These are phyloP conservation scores for Idaea straminata DNA, from an alignment of 2,888 invertebrate species.

Conservation along the genomic window DNA sequence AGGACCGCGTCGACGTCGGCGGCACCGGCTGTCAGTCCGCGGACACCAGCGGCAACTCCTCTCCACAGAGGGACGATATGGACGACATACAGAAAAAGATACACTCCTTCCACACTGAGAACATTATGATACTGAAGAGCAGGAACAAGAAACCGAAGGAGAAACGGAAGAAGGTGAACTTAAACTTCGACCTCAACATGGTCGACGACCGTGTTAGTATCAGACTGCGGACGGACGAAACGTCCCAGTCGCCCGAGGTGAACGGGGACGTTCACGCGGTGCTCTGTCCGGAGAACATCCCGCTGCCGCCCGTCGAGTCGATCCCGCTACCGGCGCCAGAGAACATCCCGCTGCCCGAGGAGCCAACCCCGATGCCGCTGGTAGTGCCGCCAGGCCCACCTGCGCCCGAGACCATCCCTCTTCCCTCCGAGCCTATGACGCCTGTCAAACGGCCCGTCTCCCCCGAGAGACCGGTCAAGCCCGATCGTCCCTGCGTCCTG, in stretches of 20 bases:
- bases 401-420: slow-evolving; percentile 63
- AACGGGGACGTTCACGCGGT: slow-evolving; percentile 68
- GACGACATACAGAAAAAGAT: slow-evolving; percentile 82
- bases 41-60: slow-evolving; percentile 74
- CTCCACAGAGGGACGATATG: slow-evolving; percentile 77
- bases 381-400: slow-evolving; percentile 40
- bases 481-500: slow-evolving; percentile 52
- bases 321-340: slow-evolving; percentile 69
- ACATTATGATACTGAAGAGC: slow-evolving; percentile 81
- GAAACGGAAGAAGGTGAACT: slow-evolving; percentile 76
- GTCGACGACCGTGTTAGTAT: slow-evolving; percentile 76
- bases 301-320: slow-evolving; percentile 65
- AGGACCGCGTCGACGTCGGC: slow-evolving; percentile 62
- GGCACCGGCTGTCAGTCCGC: slow-evolving; percentile 64
- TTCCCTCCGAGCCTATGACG: slow-evolving; percentile 63
- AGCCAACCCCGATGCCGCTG: slow-evolving; percentile 51
- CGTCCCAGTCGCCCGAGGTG: slow-evolving; percentile 47
- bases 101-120: slow-evolving; percentile 82
- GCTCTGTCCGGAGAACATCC: slow-evolving; percentile 64
- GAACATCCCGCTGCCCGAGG: slow-evolving; percentile 65
- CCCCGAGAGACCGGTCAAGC: slow-evolving; percentile 36
- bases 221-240: slow-evolving; percentile 65
- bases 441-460: slow-evolving; percentile 27
- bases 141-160: slow-evolving; percentile 81
- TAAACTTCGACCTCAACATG: slow-evolving; percentile 77